phyloP scores from a whole-genome alignment of 1,140 invertebrate genomes.

The Latrodectus geometricus region DNA sequence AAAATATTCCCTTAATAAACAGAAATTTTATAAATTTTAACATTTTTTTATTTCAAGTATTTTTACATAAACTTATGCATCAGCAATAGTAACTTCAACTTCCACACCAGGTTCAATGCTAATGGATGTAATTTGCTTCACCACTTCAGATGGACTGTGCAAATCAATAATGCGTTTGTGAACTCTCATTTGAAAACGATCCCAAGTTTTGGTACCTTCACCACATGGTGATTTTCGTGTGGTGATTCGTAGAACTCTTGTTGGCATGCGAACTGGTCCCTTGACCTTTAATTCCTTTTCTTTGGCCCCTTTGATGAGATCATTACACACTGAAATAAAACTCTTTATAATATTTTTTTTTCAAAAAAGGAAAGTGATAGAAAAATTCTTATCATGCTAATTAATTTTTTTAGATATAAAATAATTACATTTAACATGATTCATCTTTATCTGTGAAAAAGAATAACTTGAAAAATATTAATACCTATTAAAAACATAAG shows the following conservation, averaged over 20 bases:
- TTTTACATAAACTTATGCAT: conserved; percentile 73
- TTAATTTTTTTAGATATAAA: no score
- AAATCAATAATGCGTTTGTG: conserved; percentile 99
- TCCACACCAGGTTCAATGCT: conserved; percentile 99
- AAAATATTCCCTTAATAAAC: no score
- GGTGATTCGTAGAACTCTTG: conserved; percentile 94
- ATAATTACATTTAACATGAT: no score
- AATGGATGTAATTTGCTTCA: conserved; percentile 99
- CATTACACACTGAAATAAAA: conserved; percentile 84
- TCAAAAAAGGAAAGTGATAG: no score
- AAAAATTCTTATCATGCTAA: no score
- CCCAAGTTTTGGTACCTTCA: conserved; percentile 99
- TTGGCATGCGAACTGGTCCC: conserved; percentile 96
- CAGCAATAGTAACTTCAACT: conserved; percentile 98
- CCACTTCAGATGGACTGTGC: conserved; percentile 96
- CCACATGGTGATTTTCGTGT: conserved; percentile 99
- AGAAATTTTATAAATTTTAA: background rate
- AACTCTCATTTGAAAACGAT: conserved; percentile 96
- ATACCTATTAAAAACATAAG: no score
- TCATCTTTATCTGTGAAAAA: no score
- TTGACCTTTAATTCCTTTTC: conserved; percentile 97
- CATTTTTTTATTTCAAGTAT: background rate
- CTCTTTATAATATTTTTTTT: no score
- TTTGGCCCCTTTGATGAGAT: conserved; percentile 95
- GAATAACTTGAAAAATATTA: no score